phyloP scores from a whole-genome alignment of 2,888 invertebrate genomes.

The Apamea monoglypha region DNA sequence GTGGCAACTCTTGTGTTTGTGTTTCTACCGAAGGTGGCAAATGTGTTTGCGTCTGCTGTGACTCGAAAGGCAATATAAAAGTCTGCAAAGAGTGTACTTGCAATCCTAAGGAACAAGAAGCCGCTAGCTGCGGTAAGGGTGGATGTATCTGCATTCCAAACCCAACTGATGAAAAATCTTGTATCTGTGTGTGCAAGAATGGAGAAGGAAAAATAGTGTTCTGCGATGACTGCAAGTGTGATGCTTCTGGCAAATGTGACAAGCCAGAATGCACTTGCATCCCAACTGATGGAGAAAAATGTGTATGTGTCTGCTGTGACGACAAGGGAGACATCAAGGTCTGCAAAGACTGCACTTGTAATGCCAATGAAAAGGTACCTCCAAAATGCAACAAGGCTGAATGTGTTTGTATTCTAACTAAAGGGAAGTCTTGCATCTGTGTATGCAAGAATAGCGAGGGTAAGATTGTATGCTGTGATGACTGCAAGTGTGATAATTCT shows the following conservation, averaged over 20 bases:
- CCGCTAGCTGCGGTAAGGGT: slow-evolving; percentile 59
- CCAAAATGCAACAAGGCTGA: slow-evolving; percentile 60
- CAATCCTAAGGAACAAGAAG: neutral
- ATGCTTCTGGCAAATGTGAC: no score
- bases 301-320: no score
- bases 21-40: slow-evolving; percentile 50
- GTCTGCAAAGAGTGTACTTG: slow-evolving; percentile 65
- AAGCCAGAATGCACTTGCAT: no score
- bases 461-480: slow-evolving; percentile 45
- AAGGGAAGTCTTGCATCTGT: slow-evolving; percentile 50
- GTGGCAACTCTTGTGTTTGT: slow-evolving; percentile 51
- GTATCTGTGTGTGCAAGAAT: slow-evolving; percentile 56
- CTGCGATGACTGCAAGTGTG: no score
- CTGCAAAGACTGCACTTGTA: slow-evolving; percentile 51
- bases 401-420: slow-evolving; percentile 70
- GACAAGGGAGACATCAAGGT: slow-evolving; percentile 24
- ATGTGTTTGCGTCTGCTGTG: slow-evolving; percentile 56
- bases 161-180: slow-evolving; percentile 59
- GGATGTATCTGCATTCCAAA: slow-evolving; percentile 71
- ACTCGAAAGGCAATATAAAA: slow-evolving; percentile 46
- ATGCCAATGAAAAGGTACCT: accelerated
- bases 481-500: slow-evolving; percentile 42
- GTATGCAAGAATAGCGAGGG: slow-evolving; percentile 41
- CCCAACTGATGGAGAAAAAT: no score
- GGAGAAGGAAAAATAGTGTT: no score